Evolutionary conservation across 2,797 vertebrate species (phyloP).

Genomic region (Pagetopsis macropterus): DNA sequence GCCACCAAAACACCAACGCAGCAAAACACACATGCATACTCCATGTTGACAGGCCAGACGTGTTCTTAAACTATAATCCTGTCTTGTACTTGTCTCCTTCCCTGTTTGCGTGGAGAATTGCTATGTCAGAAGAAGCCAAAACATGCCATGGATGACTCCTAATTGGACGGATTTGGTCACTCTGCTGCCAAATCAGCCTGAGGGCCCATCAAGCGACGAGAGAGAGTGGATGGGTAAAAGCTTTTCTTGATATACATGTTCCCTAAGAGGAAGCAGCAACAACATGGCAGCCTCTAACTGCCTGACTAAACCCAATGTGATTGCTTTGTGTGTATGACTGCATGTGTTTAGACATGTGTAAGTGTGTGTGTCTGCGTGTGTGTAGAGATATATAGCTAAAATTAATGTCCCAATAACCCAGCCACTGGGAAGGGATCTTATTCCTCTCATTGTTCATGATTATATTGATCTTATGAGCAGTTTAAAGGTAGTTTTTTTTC

Average conservation of each 20-base stretch:
- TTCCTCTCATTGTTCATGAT: slow-evolving; percentile 32
- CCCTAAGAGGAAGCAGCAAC: slow-evolving; percentile 21
- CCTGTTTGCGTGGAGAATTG: slow-evolving; percentile 41
- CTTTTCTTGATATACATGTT: slow-evolving; percentile 22
- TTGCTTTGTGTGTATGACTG: slow-evolving; percentile 12
- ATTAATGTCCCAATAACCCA: slow-evolving; percentile 8
- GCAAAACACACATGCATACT: slow-evolving; percentile 11
- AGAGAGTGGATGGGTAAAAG: slow-evolving; percentile 6
- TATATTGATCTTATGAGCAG: not conserved
- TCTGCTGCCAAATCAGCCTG: slow-evolving; percentile 50
- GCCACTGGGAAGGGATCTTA: slow-evolving; percentile 7
- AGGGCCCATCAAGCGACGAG: slow-evolving; percentile 28
- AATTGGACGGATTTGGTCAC: slow-evolving; percentile 52
- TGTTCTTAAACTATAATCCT: slow-evolving; percentile 47
- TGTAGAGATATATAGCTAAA: slow-evolving; percentile 3
- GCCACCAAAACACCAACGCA: slow-evolving; percentile 56
- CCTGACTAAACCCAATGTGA: slow-evolving; percentile 22
- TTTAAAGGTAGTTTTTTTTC: not conserved
- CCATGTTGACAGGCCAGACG: slow-evolving; percentile 34
- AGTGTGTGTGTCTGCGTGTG: not conserved
- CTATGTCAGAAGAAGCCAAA: slow-evolving; percentile 44
- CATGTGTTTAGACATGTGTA: slow-evolving; percentile 22
- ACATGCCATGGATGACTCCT: slow-evolving; percentile 48
- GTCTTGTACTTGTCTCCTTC: slow-evolving; percentile 33
- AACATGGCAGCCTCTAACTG: slow-evolving; percentile 21